Evolutionary conservation across 2,113 vertebrate genomes (phyloP).

Genomic region (Oryctolagus cuniculus): DNA sequence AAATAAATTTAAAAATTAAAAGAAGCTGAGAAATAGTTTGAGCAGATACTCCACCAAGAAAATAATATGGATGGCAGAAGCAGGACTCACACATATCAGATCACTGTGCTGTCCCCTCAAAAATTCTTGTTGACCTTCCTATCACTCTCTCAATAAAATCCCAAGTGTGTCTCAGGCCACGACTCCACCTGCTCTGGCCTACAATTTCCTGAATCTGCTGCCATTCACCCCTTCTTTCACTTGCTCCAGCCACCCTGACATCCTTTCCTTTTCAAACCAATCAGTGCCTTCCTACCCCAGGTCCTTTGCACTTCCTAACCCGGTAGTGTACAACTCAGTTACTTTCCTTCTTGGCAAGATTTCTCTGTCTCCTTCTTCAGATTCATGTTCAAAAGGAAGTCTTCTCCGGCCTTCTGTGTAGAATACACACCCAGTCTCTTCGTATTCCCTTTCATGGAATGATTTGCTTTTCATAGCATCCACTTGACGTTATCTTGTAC

Average conservation of each 20-base stretch:
- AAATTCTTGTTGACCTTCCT: neutral
- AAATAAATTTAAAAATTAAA: neutral
- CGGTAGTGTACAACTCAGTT: neutral
- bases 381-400: neutral
- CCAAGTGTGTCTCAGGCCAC: neutral
- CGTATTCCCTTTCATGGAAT: neutral
- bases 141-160: neutral
- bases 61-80: neutral
- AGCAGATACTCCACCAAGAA: neutral
- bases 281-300: neutral
- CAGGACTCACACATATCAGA: neutral
- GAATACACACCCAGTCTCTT: neutral
- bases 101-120: neutral
- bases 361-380: neutral
- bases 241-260: neutral
- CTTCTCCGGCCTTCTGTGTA: neutral
- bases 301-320: neutral
- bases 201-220: neutral
- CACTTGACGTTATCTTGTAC: neutral
- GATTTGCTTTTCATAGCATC: neutral
- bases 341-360: neutral
- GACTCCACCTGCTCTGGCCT: neutral
- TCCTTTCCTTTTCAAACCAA: neutral
- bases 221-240: rapidly evolving
- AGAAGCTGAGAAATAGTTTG: neutral